Base-by-base conservation (phyloP, 2,888 invertebrate species). In the Amphimallon solstitiale region DNA sequence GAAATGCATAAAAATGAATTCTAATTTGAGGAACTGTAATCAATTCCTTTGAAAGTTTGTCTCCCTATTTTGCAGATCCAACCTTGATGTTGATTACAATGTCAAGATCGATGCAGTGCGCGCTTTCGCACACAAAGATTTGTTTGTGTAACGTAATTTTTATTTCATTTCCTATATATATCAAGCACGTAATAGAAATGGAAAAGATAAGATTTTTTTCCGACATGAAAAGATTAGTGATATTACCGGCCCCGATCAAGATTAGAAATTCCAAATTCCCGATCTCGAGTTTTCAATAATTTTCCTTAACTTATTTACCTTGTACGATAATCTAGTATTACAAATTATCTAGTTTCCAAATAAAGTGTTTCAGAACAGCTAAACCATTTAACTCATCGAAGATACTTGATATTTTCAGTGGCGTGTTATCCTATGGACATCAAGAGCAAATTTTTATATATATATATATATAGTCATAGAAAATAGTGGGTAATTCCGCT, bases 121-220 rank as follows among this genome's bases (percentile, higher is more conserved):
- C 43, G 17, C 23, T 59, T 43, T 59, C 56, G 56, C 29, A 29
- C 43, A 29, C 15, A 43, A 23, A 59, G 56, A 59, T 59, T 59
- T 59, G 56, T 59, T 59, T 59, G 45, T 29, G 43, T 43, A 59
- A 59, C 43, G 43, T 43, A 14, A 43, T 59, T 59, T 59, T 59
- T 59, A 59, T 59, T 59, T 43, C 43, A 23, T 59, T 59, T 59
- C 56, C 56, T 59, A 59, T 43, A 59, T 59, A 23, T 29, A 59
- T 29, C 29, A 43, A 40, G 43, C 23, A 4, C 9, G 19, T 5
- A 29, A 7, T 7, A 29, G 29, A 29, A n/a, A n/a, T n/a, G n/a
- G n/a, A n/a, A n/a, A 38, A 38, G 38, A 54, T 54, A 54, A 54
- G 54, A 29, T 59, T 59, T 59, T 56, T 43, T 59, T 43, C 19